These are phyloP conservation scores for Phenacoccus solenopsis DNA, from an alignment of 1,140 invertebrate species.

Conservation along the genomic window DNA sequence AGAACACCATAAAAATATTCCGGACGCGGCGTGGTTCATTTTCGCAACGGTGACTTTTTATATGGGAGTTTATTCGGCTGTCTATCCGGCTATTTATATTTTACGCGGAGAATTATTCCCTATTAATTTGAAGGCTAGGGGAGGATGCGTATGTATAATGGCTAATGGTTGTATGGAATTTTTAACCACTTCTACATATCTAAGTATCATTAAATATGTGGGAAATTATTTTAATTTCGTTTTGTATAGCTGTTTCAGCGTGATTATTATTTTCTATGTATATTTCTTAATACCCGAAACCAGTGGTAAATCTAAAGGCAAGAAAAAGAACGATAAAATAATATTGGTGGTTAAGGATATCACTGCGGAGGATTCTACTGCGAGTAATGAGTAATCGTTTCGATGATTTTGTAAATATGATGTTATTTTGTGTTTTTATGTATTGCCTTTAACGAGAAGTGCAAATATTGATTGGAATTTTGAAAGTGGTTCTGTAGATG, in stretches of 20 bases:
- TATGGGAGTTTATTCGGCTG: constrained; percentile 39
- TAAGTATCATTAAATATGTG: constrained; percentile 40
- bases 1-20: constrained; percentile 29
- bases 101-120: constrained; percentile 49
- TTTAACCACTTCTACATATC: constrained; percentile 63
- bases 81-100: constrained; percentile 43
- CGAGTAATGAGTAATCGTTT: no score
- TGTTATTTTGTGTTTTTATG: no score
- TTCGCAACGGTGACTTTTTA: constrained; percentile 42
- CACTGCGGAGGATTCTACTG: no score
- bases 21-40: constrained; percentile 37
- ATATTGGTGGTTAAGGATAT: no score
- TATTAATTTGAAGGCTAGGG: constrained; percentile 44
- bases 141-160: constrained; percentile 36
- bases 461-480: no score
- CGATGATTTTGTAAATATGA: no score
- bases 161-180: constrained; percentile 40
- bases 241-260: constrained; percentile 58
- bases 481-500: no score
- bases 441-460: no score
- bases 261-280: constrained; percentile 42
- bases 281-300: constrained; percentile 62
- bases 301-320: constrained; percentile 48
- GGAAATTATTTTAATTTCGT: constrained; percentile 61
- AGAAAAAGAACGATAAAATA: no score